These are phyloP conservation scores for Hepsetus odoe DNA, from an alignment of 2,113 vertebrate genomes.

Conservation along the genomic window DNA sequence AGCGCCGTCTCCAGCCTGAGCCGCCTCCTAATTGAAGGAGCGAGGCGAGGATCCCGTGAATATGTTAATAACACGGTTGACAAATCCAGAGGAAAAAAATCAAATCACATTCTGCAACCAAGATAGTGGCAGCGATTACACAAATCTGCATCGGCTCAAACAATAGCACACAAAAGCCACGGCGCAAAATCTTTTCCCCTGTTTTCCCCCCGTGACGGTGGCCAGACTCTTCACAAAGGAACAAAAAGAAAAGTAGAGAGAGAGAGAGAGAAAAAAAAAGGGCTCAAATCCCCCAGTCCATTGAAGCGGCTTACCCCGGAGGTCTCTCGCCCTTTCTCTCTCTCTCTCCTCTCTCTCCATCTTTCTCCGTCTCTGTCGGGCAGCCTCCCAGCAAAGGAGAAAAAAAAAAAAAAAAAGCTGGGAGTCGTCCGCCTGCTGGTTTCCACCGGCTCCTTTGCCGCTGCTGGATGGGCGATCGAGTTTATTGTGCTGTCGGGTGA, in stretches of 20 bases:
- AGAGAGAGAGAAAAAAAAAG: slow-evolving; percentile 26
- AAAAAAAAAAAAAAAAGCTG: slow-evolving; percentile 60
- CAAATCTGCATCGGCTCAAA: slow-evolving; percentile 50
- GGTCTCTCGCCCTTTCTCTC: slow-evolving; percentile 71
- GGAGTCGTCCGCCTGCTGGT: slow-evolving; percentile 71
- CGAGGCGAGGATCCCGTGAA: slow-evolving; percentile 54
- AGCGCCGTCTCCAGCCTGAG: slow-evolving; percentile 18
- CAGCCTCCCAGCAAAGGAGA: slow-evolving; percentile 75
- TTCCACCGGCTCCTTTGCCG: slow-evolving; percentile 28
- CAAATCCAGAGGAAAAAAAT: slow-evolving; percentile 40
- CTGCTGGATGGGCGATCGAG: slow-evolving; percentile 35
- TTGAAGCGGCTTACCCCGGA: slow-evolving; percentile 81
- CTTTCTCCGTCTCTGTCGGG: slow-evolving; percentile 49
- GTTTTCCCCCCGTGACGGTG: slow-evolving; percentile 26
- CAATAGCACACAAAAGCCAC: slow-evolving; percentile 40
- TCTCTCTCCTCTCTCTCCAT: slow-evolving; percentile 63
- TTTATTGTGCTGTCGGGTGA: slow-evolving; percentile 8
- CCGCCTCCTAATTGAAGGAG: slow-evolving; percentile 50
- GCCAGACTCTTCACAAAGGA: slow-evolving; percentile 54
- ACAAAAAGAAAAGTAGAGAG: slow-evolving; percentile 51
- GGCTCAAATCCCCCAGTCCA: slow-evolving; percentile 68
- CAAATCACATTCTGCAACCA: slow-evolving; percentile 36
- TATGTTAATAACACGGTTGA: slow-evolving; percentile 53
- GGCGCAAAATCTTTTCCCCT: slow-evolving; percentile 26
- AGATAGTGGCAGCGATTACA: slow-evolving; percentile 52